phyloP scores from a whole-genome alignment of 2,113 vertebrate genomes.

The Epinephelus moara region DNA sequence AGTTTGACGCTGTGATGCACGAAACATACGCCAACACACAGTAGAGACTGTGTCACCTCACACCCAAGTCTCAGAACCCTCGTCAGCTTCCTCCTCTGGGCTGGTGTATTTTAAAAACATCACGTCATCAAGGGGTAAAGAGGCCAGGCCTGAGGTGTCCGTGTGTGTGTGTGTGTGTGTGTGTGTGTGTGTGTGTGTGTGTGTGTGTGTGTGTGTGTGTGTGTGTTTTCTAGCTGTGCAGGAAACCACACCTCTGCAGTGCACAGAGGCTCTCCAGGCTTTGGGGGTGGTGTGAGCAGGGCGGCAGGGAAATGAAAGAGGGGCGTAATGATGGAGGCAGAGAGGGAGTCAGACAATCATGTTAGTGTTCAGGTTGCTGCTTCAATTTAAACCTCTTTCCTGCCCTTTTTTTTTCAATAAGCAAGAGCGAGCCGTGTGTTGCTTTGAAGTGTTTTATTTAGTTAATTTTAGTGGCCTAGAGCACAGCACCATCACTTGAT shows the following conservation, averaged over 20 bases:
- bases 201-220: constrained; percentile 40
- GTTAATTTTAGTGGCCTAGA: not conserved
- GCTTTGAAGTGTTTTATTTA: constrained; percentile 11
- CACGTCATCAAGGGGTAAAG: constrained; percentile 54
- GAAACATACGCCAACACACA: not conserved
- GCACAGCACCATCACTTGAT: constrained; percentile 6
- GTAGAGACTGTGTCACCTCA: not conserved
- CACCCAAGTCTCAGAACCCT: constrained; percentile 5
- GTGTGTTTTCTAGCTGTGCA: constrained; percentile 53
- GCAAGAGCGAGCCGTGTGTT: not conserved
- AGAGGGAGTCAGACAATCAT: constrained; percentile 49
- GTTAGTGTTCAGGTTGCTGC: constrained; percentile 58
- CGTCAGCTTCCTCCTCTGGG: constrained; percentile 24
- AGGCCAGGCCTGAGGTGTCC: constrained; percentile 28
- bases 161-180: constrained; percentile 42
- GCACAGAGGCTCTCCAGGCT: constrained; percentile 52
- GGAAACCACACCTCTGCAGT: constrained; percentile 82
- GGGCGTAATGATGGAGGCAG: constrained; percentile 39
- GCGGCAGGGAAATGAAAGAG: constrained; percentile 39
- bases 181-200: constrained; percentile 37
- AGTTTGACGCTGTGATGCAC: not conserved
- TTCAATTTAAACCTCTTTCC: not conserved
- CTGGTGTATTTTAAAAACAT: constrained; percentile 54
- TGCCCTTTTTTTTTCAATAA: not conserved
- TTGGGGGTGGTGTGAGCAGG: constrained; percentile 37